Base-by-base conservation (phyloP, 2,113 vertebrate genomes). In the Zosterops lateralis region DNA sequence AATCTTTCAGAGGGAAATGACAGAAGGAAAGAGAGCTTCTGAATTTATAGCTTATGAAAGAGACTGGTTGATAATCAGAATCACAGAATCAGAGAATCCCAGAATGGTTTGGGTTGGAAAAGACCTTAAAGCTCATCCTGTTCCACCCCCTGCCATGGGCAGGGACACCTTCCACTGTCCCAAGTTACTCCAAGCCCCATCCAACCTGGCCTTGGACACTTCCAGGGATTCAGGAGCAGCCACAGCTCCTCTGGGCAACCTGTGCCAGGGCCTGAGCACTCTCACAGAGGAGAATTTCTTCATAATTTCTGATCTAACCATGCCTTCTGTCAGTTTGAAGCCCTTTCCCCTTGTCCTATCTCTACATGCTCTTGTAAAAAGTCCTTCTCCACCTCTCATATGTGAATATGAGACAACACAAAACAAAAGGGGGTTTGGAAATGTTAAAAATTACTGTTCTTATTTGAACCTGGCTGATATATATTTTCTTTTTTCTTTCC, bases 131-230 rank as follows among this genome's bases (percentile, higher is more conserved):
- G 14, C 12, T 26, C n/a, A 31, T 3, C 70, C 25, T 0, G 1
- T 34, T 28, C 29, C n/a, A 34, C 4, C 1, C 32, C 17, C n/a
- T 67, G 45, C 28, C 53, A n/a, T 21, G 29, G 53, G 6, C 61
- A 60, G 45, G 9, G n/a, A 54, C 40, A 68, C 5, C 8, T 82
- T 32, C 47, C 40, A 7, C 40, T 7, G 0, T 1, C 17, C 34
- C 70, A 48, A 29, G 7, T 0, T 34, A 25, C 14, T 82, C 40
- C 47, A 31, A 62, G n/a, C 12, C 17, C 9, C 0, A 0, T 75
- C 54, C 78, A 62, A 0, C 2, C 29, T 31, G 38, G 14, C 12
- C 14, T 6, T 22, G 62, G 17, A 7, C 31, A 54, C 4, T 42
- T 1, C 34, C 62, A 82, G 62, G 54, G 40, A 32, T 40, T 12